Base-by-base conservation (phyloP, 1,140 invertebrate genomes). In the Lucilia sericata region DNA sequence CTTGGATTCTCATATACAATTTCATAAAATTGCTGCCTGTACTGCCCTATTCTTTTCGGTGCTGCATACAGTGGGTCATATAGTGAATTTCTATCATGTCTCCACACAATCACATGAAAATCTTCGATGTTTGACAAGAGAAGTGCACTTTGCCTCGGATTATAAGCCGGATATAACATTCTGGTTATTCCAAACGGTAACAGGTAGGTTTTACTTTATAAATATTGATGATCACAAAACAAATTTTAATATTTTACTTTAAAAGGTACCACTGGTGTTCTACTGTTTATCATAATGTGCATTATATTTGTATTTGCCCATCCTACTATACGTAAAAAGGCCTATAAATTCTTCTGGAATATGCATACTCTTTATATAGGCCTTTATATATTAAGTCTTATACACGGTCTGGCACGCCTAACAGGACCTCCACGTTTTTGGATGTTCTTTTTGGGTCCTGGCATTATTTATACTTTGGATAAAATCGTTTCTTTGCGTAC, bases 31-130 rank as follows among this genome's bases (percentile, higher is more conserved):
- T 74, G 98, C 98, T 0, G 99, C 98, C 0, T 98, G 98, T 87
- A 99, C 98, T 0, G 98, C 98, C 0, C 92, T 99, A 0, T 98
- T 99, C 92, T 99, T 99, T 91, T 97, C 96, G 0, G 91, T 97
- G 12, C 93, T 98, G 1, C 96, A 99, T 88, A 97, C 98, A 0
- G 94, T 98, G 36, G 99, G 99, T 0, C 99, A 99, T 89, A 96
- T 99, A 87, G 97, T 99, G 30, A 99, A 99, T 91, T 99, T 99
- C 91, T 99, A 99, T 91, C 98, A 99, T 88, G 96, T 99, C 0
- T 98, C 97, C 2, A 99, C 98, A 0, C 99, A 99, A 89, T 98
- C 98, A 0, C 93, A 99, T 0, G 97, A 97, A 88, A 97, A 99
- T 91, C 93, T 99, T 12, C 94, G 96, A 30, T 99, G 99, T 91